A percentile compares a stretch with the other conserved stretches of the same genome.
phyloP scores from a whole-genome alignment of 2,888 invertebrate species.

The Mythimna loreyi region DNA sequence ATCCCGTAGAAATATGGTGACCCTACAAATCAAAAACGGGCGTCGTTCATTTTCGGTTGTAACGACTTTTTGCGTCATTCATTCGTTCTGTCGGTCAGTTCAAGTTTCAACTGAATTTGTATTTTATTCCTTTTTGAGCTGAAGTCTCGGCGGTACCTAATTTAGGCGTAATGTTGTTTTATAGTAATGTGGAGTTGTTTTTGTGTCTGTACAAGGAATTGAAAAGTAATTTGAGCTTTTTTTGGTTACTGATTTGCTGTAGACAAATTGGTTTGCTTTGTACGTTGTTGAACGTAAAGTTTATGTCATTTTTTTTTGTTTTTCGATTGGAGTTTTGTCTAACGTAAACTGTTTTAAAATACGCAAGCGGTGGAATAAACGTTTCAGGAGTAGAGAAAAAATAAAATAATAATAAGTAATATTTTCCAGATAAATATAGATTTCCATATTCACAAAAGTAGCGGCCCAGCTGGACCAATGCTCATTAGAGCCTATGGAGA shows the following conservation, averaged over 20 bases:
- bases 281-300: background rate
- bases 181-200: constrained; percentile 20
- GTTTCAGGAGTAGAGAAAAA: too few relatives aligned
- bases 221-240: constrained; percentile 16
- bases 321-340: too few relatives aligned
- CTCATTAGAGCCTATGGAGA: too few relatives aligned
- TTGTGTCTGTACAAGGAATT: constrained; percentile 18
- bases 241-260: constrained; percentile 1
- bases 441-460: too few relatives aligned
- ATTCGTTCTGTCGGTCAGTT: constrained; percentile 29
- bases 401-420: too few relatives aligned
- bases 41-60: constrained; percentile 47
- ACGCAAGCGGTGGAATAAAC: too few relatives aligned
- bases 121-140: constrained; percentile 32
- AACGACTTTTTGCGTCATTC: constrained; percentile 49
- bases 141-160: constrained; percentile 31
- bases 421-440: too few relatives aligned
- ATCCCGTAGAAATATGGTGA: background rate
- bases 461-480: too few relatives aligned
- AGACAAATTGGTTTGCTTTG: constrained; percentile 1
- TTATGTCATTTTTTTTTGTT: background rate
- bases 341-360: too few relatives aligned
- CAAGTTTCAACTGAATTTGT: constrained; percentile 17
- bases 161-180: constrained; percentile 24
- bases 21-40: constrained; percentile 40